phyloP scores from a whole-genome alignment of 2,888 invertebrate genomes.

The Microchrysa polita region DNA sequence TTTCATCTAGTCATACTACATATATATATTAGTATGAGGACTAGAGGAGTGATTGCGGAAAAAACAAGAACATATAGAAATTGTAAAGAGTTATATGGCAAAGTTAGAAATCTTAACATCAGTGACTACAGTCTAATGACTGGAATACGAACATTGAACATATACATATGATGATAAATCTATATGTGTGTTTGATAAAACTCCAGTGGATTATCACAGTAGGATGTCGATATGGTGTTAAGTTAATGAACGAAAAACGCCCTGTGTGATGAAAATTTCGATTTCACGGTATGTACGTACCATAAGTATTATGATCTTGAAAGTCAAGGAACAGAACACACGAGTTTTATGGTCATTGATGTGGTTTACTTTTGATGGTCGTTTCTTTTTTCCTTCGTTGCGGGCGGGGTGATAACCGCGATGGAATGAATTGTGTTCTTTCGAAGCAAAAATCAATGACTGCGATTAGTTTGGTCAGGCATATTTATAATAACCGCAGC shows the following conservation, averaged over 20 bases:
- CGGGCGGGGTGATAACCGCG: no score
- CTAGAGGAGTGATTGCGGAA: neutral
- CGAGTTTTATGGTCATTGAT: no score
- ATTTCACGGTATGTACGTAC: conserved; percentile 40
- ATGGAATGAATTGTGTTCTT: no score
- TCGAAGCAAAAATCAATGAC: no score
- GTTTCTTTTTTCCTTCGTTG: no score
- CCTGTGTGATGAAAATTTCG: conserved; percentile 36
- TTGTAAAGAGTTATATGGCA: neutral
- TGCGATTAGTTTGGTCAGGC: no score
- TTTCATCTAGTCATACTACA: no score
- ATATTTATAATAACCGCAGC: no score
- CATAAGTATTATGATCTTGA: no score
- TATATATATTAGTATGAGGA: no score
- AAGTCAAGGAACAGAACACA: neutral
- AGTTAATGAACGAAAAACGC: conserved; percentile 44
- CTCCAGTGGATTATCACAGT: conserved; percentile 29
- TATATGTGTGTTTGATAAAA: neutral
- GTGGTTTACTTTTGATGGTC: no score
- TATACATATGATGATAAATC: neutral
- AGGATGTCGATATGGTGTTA: conserved; percentile 38
- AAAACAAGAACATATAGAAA: neutral
- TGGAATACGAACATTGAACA: no score
- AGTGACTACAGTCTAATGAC: neutral
- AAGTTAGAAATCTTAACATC: neutral